Conservation (phyloP, 2,888 invertebrate species). For the Parnassius smintheus region DNA sequence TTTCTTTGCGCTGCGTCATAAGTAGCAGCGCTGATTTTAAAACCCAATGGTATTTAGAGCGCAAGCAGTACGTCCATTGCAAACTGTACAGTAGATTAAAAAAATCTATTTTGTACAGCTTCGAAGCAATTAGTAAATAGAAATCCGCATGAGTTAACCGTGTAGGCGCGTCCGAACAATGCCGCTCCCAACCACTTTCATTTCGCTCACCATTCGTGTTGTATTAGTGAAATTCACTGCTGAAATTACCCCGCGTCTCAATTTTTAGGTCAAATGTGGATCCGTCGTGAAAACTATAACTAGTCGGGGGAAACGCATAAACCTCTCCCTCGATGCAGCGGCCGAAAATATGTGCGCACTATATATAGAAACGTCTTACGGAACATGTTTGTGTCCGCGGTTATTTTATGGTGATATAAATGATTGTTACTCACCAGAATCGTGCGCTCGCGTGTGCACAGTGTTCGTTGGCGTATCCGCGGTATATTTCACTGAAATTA, state of each 20-base stretch:
- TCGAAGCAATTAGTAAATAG: conserved; percentile 52
- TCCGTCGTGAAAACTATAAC: conserved; percentile 31
- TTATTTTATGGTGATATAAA: conserved; percentile 18
- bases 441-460: conserved; percentile 65
- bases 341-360: conserved; percentile 65
- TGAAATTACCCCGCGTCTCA: conserved; percentile 28
- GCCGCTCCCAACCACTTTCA: conserved; percentile 52
- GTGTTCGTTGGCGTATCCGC: conserved; percentile 61
- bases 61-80: conserved; percentile 7
- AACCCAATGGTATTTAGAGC: conserved; percentile 23
- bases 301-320: conserved; percentile 44
- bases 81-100: conserved; percentile 32
- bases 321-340: conserved; percentile 57
- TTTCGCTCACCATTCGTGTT: conserved; percentile 42
- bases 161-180: conserved; percentile 37
- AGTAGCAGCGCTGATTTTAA: conserved; percentile 12
- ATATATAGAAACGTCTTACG: conserved; percentile 49
- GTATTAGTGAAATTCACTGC: conserved; percentile 34
- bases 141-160: conserved; percentile 40
- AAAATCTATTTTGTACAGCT: conserved; percentile 31
- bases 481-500: conserved; percentile 71
- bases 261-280: conserved; percentile 32
- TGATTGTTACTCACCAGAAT: conserved; percentile 69
- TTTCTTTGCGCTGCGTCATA: conserved; percentile 15
- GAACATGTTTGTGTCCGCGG: conserved; percentile 28